These are phyloP conservation scores for Chymomyza caudatula DNA, from an alignment of 2,888 invertebrate species.

Conservation along the genomic window DNA sequence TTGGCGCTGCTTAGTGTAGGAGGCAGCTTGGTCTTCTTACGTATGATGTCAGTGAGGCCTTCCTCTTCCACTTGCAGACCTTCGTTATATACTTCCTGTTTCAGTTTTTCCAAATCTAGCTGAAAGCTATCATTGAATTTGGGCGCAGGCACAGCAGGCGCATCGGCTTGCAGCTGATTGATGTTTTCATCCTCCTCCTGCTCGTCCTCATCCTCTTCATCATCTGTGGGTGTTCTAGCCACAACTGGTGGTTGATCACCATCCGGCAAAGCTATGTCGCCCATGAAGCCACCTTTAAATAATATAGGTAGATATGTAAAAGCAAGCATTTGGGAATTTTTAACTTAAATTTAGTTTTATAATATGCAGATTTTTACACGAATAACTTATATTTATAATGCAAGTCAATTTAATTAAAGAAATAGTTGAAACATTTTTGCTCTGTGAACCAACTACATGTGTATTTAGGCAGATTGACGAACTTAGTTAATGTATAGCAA, in stretches of 20 bases:
- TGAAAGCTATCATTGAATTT: conserved; percentile 83
- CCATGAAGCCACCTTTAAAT: conserved; percentile 87
- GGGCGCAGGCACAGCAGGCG: conserved; percentile 15
- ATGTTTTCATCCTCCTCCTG: conserved; percentile 73
- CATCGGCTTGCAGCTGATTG: conserved; percentile 47
- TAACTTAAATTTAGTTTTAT: not conserved
- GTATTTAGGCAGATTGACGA: too few relatives aligned
- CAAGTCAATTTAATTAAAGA: too few relatives aligned
- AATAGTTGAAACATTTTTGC: too few relatives aligned
- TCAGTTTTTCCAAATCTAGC: conserved; percentile 88
- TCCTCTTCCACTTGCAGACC: conserved; percentile 92
- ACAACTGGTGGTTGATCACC: conserved; percentile 44
- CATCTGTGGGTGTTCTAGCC: conserved; percentile 70
- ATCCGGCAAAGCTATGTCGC: conserved; percentile 90
- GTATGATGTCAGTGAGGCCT: conserved; percentile 85
- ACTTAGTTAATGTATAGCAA: too few relatives aligned
- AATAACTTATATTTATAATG: too few relatives aligned
- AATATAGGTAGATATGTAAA: not conserved
- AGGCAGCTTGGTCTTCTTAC: conserved; percentile 86
- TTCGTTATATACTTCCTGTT: conserved; percentile 88
- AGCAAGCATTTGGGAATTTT: too few relatives aligned
- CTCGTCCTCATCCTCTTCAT: conserved; percentile 47
- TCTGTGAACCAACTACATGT: too few relatives aligned
- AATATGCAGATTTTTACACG: too few relatives aligned
- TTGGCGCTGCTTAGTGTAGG: conserved; percentile 59